These are phyloP conservation scores for Scatophagus argus DNA, from an alignment of 2,113 vertebrate species.

Conservation along the genomic window DNA sequence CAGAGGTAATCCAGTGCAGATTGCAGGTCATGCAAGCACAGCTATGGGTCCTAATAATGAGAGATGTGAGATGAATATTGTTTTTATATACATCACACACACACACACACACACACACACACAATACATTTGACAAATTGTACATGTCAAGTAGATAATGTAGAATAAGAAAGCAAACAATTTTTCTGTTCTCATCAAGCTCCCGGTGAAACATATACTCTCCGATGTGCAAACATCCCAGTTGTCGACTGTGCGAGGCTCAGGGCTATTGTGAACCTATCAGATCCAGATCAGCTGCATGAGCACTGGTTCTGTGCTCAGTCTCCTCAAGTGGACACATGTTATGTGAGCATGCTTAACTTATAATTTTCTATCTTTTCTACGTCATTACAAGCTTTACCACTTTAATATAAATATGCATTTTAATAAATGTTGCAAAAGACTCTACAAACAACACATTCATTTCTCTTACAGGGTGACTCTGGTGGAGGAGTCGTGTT, in stretches of 20 bases:
- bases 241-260: background rate
- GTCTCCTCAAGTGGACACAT: fast-evolving
- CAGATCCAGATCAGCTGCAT: too few relatives aligned
- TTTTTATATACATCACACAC: too few relatives aligned
- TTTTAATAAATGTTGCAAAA: too few relatives aligned
- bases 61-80: background rate
- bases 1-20: background rate
- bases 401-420: background rate
- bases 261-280: too few relatives aligned
- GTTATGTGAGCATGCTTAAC: background rate
- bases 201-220: too few relatives aligned
- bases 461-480: background rate
- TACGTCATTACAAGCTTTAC: background rate
- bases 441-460: background rate
- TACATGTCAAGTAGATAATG: too few relatives aligned
- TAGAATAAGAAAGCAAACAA: too few relatives aligned
- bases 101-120: too few relatives aligned
- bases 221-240: fast-evolving
- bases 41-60: fast-evolving
- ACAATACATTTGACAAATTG: too few relatives aligned
- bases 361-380: background rate
- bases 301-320: background rate
- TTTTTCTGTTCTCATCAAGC: too few relatives aligned
- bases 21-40: background rate
- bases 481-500: background rate